phyloP scores from a whole-genome alignment of 1,140 invertebrate species.

The Drosophila micromelanica region DNA sequence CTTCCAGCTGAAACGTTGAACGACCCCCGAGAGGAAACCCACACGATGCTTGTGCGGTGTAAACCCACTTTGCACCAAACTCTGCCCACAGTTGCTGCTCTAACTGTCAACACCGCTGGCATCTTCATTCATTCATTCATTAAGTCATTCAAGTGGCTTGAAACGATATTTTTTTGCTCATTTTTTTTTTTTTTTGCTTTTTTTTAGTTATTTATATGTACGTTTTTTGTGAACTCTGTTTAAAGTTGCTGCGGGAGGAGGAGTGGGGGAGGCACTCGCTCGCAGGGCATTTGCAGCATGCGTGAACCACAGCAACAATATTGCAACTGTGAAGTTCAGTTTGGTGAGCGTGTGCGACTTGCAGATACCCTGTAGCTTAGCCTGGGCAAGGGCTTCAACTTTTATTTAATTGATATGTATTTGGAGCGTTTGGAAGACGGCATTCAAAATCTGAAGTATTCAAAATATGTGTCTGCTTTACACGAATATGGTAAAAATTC shows the following conservation, averaged over 20 bases:
- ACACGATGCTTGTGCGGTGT: constrained; percentile 9
- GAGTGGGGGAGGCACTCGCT: constrained; percentile 9
- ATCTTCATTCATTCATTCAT: constrained; percentile 47
- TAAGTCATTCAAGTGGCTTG: constrained; percentile 57
- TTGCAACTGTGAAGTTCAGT: neutral
- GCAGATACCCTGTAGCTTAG: too few species aligned
- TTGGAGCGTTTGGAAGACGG: too few species aligned
- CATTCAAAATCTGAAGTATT: too few species aligned
- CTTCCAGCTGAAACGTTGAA: constrained; percentile 38
- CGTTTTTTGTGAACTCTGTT: constrained; percentile 31
- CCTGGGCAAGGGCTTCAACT: too few species aligned
- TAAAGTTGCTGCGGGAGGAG: neutral
- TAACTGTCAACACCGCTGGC: constrained; percentile 13
- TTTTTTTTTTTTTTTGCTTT: neutral
- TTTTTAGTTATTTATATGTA: neutral
- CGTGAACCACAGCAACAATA: constrained; percentile 8
- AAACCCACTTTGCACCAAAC: constrained; percentile 23
- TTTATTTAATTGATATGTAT: too few species aligned
- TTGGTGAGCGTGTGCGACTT: too few species aligned
- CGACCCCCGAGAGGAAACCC: constrained; percentile 24
- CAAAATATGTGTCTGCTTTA: too few species aligned
- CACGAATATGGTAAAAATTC: too few species aligned
- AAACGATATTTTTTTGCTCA: neutral
- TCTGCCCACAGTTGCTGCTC: constrained; percentile 18
- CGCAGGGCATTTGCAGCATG: constrained; percentile 15